Conservation (phyloP, 2,797 vertebrate genomes). For the Zalophus californianus region DNA sequence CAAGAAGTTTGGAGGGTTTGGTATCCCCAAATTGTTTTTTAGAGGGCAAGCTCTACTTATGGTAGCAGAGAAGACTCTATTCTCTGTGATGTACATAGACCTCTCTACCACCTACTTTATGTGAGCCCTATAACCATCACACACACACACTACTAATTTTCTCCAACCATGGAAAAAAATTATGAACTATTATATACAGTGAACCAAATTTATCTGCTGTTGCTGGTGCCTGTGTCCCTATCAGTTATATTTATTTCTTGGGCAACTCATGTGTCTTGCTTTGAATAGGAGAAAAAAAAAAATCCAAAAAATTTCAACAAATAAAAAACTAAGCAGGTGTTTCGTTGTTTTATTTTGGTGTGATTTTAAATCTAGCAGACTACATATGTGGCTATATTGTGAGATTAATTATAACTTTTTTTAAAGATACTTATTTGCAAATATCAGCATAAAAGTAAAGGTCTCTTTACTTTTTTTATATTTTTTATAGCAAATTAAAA, state of each 20-base stretch:
- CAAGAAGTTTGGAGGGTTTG: neutral
- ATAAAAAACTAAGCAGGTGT: neutral
- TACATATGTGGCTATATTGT: neutral
- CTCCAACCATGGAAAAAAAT: slow-evolving; percentile 45
- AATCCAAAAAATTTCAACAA: neutral
- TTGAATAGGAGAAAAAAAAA: neutral
- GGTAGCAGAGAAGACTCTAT: neutral
- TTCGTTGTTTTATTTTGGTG: neutral
- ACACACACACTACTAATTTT: slow-evolving; percentile 52
- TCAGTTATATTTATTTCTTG: slow-evolving; percentile 47
- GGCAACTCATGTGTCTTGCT: neutral
- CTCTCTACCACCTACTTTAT: slow-evolving; percentile 9
- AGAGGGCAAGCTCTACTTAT: neutral
- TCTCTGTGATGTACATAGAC: neutral
- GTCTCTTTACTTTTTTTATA: too few relatives aligned
- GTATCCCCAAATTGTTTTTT: neutral
- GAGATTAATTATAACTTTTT: slow-evolving; percentile 4
- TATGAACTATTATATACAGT: slow-evolving; percentile 22
- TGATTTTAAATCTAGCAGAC: neutral
- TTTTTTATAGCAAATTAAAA: slow-evolving; percentile 11
- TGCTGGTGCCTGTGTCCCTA: neutral
- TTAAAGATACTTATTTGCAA: neutral
- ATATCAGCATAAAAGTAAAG: neutral
- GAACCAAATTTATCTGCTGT: neutral
- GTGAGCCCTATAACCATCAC: neutral